phyloP scores from a whole-genome alignment of 2,797 vertebrate species.

The Molossus alvarezi region DNA sequence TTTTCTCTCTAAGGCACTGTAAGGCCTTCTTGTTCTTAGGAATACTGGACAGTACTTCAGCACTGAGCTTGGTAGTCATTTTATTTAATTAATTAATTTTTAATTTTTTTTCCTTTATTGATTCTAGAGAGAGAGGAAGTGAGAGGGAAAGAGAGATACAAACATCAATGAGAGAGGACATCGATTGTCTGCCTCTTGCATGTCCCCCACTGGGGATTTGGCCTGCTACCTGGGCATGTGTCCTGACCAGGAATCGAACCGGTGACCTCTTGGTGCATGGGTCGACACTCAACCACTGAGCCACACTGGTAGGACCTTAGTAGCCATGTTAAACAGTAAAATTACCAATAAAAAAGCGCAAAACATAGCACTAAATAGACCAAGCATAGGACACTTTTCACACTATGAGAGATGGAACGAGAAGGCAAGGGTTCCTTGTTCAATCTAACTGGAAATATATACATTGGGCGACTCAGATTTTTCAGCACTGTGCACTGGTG shows the following conservation, averaged over 20 bases:
- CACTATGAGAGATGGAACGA: background rate
- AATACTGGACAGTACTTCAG: background rate
- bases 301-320: background rate
- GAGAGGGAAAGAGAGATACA: no score
- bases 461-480: background rate
- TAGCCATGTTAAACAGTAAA: background rate
- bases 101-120: no score
- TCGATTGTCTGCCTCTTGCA: no score
- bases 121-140: no score
- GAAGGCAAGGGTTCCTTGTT: background rate
- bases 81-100: background rate
- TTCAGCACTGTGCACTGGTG: background rate
- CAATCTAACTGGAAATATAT: background rate
- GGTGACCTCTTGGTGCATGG: no score
- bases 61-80: background rate
- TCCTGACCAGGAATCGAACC: no score
- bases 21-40: background rate
- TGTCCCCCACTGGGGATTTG: no score
- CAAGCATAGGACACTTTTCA: background rate
- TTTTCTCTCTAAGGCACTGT: background rate
- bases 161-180: no score
- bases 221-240: no score
- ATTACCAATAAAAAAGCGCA: background rate
- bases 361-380: background rate
- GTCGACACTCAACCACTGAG: no score